A percentile compares a stretch with the other conserved stretches of the same genome.
Conservation (phyloP, 2,113 vertebrate genomes). For the Phaetusa simplex region DNA sequence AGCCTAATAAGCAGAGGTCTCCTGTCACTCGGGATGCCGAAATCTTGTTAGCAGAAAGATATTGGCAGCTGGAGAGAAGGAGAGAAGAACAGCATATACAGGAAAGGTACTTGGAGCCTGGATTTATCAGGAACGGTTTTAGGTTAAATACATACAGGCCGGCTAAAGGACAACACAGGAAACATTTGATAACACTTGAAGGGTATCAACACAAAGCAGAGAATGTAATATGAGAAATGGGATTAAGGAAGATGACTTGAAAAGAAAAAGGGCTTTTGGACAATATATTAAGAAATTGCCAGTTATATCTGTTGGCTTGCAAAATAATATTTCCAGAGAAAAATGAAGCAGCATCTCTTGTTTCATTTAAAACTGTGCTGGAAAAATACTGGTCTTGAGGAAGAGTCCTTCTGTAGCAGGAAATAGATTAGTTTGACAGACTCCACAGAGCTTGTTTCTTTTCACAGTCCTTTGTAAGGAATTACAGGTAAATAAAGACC, state of each 20-base stretch:
- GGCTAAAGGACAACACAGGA: neutral
- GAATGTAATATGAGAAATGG: neutral
- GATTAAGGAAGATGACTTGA: conserved; percentile 9
- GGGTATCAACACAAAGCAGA: neutral
- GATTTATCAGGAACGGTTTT: neutral
- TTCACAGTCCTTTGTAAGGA: neutral
- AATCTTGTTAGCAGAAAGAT: neutral
- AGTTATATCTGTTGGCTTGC: neutral
- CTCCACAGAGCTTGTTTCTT: neutral
- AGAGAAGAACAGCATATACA: neutral
- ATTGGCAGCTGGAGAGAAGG: neutral
- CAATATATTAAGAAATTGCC: neutral
- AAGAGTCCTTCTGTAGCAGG: neutral
- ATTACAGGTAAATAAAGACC: neutral
- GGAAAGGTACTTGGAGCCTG: neutral
- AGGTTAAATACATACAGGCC: neutral
- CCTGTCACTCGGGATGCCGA: neutral
- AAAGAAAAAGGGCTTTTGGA: conserved; percentile 6
- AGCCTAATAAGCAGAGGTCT: neutral
- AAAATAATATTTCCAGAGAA: neutral
- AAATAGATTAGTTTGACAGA: neutral
- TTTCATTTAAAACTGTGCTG: neutral
- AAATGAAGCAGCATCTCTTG: neutral
- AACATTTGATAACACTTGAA: conserved; percentile 1
- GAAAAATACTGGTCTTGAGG: neutral